Base-by-base conservation (phyloP, 2,888 invertebrate genomes). In the Dynastes grantii region DNA sequence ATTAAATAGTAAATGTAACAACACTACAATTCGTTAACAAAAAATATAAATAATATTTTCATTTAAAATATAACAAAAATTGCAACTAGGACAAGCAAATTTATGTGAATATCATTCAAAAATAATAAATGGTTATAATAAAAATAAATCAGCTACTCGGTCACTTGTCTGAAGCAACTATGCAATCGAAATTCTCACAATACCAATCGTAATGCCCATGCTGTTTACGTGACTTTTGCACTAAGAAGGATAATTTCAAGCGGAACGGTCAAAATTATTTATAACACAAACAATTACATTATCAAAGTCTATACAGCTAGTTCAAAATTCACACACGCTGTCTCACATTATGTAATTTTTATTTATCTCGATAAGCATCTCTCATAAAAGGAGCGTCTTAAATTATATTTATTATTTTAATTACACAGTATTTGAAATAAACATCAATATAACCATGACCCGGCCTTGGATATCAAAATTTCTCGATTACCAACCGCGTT, bases 371-470 rank as follows among this genome's bases (percentile, higher is more conserved):
- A 55, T 55, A 55, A 55, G 55, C 16, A 9, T n/a, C 55, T 55
- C 22, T 4, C 22, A 22, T 55, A 55, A 55, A 55, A 61, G 61
- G 61, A 61, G 6, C 61, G 29, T 61, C 29, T 61, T 61, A 22
- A 22, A 61, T 53, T 61, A 61, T 61, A 61, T 61, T 61, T 61
- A 27, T 61, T 61, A 29, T 61, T 61, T 61, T 61, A 61, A 61
- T 61, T 61, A 29, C 29, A 61, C 29, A 61, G 61, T 61, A 22
- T 29, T 37, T 61, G 61, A 61, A 61, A 61, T 61, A 27, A 61
- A 61, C 61, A 61, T 61, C 61, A 61, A 61, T 27, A 61, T 61
- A 29, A 29, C 68, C 68, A 68, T 68, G 68, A 68, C 68, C 68
- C 49, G 22, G 49, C 40, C 68, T 68, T 68, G 68, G 49, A 51